Evolutionary conservation across 2,888 invertebrate species (phyloP), one percentile per base, ranked within the genome.

Genomic region (Lasioglossum vierecki): DNA sequence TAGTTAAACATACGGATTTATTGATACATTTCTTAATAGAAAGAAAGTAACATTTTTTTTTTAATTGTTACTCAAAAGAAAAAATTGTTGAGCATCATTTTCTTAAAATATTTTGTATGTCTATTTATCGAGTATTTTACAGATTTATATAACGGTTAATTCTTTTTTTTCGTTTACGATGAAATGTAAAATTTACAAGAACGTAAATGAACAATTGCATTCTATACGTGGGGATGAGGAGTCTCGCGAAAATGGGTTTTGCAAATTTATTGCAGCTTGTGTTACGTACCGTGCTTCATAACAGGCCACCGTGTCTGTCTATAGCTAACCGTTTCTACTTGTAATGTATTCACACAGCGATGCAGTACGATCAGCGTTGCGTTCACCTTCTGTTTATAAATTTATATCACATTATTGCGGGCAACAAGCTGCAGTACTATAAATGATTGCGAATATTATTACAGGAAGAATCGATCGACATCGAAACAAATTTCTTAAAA

Each of bases 191-290:
- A 53, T 53, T 53, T 53, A 53, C 22, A 53, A 53, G 53, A 53
- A 53, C 8, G 53, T 9, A 8, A 22, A 53, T 22, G 53, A 53
- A 53, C 53, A 53, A 22, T n/a, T n/a, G 22, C 22, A n/a, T 22
- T 53, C 22, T 53, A 22, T 22, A 22, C 53, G 53, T 8, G 13
- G 26, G 15, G 5, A 63, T 30, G 15, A 26, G n/a, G 30, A 30
- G 60, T 30, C 26, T 30, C 60, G 60, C 13, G 60, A 63, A 63
- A 63, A 63, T 66, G 66, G 35, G 66, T 66, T 66, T 66, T 66
- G 35, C 11, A 35, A 66, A 66, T 35, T 66, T 35, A 66, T 66
- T 30, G 35, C 35, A 30, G 8, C 66, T 18, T 30, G 66, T 6
- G 60, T 53, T 53, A 53, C 53, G 22, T 9, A 53, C 39, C 8